Conservation (phyloP, 2,797 vertebrate genomes). For the Tolypeutes matacus region DNA sequence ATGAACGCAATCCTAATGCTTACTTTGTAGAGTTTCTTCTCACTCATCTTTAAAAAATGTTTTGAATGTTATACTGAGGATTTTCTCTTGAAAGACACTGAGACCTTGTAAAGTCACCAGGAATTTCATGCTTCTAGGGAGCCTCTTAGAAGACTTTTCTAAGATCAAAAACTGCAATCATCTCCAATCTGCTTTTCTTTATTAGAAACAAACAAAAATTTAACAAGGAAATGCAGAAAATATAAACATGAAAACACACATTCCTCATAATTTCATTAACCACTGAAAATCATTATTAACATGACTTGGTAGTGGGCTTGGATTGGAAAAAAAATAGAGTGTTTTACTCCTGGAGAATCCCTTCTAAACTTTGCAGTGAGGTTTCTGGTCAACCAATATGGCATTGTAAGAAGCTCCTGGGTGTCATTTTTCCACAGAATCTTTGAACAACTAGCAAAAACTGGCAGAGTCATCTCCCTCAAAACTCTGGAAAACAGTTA, state of each 20-base stretch:
- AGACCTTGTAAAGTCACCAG: not conserved
- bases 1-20: not conserved
- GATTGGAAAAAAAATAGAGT: not conserved
- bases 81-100: not conserved
- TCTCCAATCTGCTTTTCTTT: not conserved
- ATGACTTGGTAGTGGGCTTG: not conserved
- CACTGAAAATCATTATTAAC: conserved; percentile 9
- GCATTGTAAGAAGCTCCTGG: no score
- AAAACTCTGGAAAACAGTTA: no score
- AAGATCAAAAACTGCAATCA: not conserved
- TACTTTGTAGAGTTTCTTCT: not conserved
- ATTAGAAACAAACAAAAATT: conserved; percentile 35
- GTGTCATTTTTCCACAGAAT: no score
- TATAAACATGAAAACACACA: conserved; percentile 14
- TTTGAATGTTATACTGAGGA: not conserved
- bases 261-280: not conserved
- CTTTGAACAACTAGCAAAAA: no score
- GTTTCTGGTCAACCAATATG: no score
- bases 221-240: not conserved
- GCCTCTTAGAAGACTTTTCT: conserved; percentile 37
- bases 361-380: not conserved
- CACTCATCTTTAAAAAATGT: conserved; percentile 1
- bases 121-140: not conserved
- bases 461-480: no score
- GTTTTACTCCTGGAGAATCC: not conserved